phyloP scores from a whole-genome alignment of 2,888 invertebrate genomes.

The Galeopsomyia nigrocyanea region DNA sequence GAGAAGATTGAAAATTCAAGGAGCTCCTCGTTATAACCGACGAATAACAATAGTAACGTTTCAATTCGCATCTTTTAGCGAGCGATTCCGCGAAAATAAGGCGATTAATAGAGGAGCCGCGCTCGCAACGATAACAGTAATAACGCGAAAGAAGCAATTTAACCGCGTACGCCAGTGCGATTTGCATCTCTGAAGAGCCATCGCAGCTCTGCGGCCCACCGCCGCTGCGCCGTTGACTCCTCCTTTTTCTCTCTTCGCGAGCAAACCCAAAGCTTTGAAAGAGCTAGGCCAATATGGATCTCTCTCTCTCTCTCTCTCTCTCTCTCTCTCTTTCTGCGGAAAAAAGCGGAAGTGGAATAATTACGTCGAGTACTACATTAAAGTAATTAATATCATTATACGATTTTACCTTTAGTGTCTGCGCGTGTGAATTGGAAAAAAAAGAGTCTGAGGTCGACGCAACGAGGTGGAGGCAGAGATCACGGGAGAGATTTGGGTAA shows the following conservation, averaged over 20 bases:
- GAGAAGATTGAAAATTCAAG: too few species aligned
- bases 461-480: background rate
- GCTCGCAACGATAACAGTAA: too few species aligned
- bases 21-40: too few species aligned
- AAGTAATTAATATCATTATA: conserved; percentile 66
- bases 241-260: conserved; percentile 7
- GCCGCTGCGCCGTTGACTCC: background rate
- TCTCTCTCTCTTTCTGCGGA: too few species aligned
- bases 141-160: too few species aligned
- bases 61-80: too few species aligned
- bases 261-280: background rate
- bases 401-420: conserved; percentile 50
- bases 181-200: conserved; percentile 19
- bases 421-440: too few species aligned
- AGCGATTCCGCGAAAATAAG: too few species aligned
- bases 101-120: too few species aligned
- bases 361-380: conserved; percentile 60
- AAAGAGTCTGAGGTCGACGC: background rate
- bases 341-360: conserved; percentile 45
- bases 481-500: background rate
- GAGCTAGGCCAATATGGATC: conserved; percentile 23
- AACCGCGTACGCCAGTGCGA: background rate
- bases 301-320: conserved; percentile 22
- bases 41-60: too few species aligned
- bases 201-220: too few species aligned